Evolutionary conservation across 2,797 vertebrate species (phyloP).

Genomic region (Danio aesculapii): DNA sequence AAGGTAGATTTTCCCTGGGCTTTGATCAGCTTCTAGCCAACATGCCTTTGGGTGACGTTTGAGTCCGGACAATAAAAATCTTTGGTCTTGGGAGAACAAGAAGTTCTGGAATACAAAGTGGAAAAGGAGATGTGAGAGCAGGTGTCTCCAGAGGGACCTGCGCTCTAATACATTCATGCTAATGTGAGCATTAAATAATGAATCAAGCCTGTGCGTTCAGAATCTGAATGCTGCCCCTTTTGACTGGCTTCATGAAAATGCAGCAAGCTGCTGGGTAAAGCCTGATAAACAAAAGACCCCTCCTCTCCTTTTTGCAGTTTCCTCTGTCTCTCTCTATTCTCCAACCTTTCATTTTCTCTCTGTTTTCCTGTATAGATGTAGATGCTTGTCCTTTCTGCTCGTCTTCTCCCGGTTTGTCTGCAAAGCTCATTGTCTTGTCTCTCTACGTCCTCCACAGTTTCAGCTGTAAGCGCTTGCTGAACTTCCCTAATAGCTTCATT

Average conservation of each 20-base stretch:
- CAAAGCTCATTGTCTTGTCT: constrained; percentile 25
- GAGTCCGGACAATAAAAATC: constrained; percentile 37
- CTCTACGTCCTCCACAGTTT: constrained; percentile 22
- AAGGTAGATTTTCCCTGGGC: not conserved
- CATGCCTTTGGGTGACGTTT: constrained; percentile 6
- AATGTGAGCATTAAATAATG: constrained; percentile 63
- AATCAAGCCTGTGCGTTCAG: constrained; percentile 45
- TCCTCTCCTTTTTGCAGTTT: not conserved
- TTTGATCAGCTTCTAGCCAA: constrained; percentile 18
- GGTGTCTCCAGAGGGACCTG: constrained; percentile 45
- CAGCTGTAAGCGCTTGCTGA: constrained; percentile 27
- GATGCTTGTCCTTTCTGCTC: not conserved
- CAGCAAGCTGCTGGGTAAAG: constrained; percentile 29
- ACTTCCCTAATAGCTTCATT: constrained; percentile 42
- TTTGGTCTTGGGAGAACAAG: constrained; percentile 39
- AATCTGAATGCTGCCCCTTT: constrained; percentile 50
- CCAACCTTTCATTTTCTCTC: not conserved
- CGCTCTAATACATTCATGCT: constrained; percentile 58
- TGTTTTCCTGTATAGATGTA: not conserved
- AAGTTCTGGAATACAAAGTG: constrained; percentile 42
- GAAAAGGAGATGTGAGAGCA: constrained; percentile 36
- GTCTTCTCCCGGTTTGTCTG: constrained; percentile 7
- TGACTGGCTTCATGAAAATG: constrained; percentile 55
- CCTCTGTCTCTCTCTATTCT: not conserved
- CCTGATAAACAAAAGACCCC: constrained; percentile 40